phyloP scores from a whole-genome alignment of 2,888 invertebrate genomes.

The Aporophyla nigra region DNA sequence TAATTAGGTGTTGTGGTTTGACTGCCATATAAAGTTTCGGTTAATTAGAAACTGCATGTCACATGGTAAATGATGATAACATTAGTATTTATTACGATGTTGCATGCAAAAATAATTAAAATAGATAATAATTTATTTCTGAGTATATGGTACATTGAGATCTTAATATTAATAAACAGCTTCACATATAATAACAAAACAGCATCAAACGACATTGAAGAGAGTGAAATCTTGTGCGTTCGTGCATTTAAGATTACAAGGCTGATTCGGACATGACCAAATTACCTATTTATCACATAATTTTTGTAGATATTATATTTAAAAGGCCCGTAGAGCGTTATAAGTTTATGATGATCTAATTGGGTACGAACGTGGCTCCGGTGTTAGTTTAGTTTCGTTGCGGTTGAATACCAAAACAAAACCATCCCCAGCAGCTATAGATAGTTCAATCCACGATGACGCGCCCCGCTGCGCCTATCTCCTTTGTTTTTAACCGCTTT shows the following conservation, averaged over 20 bases:
- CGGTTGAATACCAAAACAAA: no score
- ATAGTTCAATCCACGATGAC: no score
- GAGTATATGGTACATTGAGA: no score
- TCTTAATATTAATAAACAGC: no score
- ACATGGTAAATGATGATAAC: not conserved
- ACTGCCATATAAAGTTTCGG: not conserved
- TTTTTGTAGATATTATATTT: slow-evolving; percentile 9
- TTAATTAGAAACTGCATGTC: not conserved
- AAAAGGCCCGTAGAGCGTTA: slow-evolving; percentile 5
- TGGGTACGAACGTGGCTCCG: not conserved
- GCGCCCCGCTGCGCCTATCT: no score
- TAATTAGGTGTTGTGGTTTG: slow-evolving; percentile 12
- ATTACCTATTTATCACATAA: slow-evolving; percentile 28
- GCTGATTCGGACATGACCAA: slow-evolving; percentile 15
- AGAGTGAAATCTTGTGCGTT: slow-evolving; percentile 34
- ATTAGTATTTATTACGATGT: not conserved
- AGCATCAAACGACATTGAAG: not conserved
- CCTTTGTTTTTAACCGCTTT: no score
- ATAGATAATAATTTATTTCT: no score
- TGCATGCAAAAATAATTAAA: slow-evolving; percentile 14
- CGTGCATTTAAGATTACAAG: slow-evolving; percentile 44
- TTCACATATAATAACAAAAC: no score
- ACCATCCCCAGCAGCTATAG: no score
- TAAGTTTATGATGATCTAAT: slow-evolving; percentile 3
- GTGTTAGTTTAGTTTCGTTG: slow-evolving; percentile 5